Evolutionary conservation across 2,113 vertebrate genomes (phyloP).

Genomic region (Rhabdomys dilectus): DNA sequence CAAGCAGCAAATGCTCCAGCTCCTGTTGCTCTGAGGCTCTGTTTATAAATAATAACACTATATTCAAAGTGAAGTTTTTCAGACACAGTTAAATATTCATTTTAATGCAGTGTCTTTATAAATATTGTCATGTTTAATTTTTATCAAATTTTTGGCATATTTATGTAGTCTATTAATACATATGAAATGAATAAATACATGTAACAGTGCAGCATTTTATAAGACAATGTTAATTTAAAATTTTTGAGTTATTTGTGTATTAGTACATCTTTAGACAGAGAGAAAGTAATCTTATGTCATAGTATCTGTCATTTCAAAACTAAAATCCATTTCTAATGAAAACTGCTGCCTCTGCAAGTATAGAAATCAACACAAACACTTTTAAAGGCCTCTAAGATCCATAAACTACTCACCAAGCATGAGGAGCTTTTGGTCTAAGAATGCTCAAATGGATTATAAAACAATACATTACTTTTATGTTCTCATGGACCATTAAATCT

Average conservation of each 20-base stretch:
- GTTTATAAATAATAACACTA: not conserved
- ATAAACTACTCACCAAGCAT: constrained; percentile 63
- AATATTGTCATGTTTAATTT: constrained; percentile 55
- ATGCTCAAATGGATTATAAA: constrained; percentile 78
- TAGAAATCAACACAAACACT: constrained; percentile 71
- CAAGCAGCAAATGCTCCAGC: not conserved
- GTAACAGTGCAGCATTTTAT: not conserved
- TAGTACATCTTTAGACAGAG: constrained; percentile 36
- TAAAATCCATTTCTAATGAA: constrained; percentile 63
- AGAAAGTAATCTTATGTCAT: constrained; percentile 46
- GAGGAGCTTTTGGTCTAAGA: constrained; percentile 72
- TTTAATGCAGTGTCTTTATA: constrained; percentile 37
- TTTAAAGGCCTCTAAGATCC: constrained; percentile 60
- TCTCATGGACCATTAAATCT: constrained; percentile 80
- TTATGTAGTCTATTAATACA: constrained; percentile 41
- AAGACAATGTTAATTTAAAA: constrained; percentile 53
- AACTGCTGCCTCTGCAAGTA: constrained; percentile 45
- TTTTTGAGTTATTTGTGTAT: not conserved
- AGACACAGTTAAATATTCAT: constrained; percentile 55
- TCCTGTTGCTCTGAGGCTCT: not conserved
- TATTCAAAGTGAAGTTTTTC: constrained; percentile 41
- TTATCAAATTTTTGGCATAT: constrained; percentile 55
- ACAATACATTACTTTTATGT: constrained; percentile 83
- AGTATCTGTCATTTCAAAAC: not conserved
- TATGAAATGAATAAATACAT: constrained; percentile 9